phyloP scores from a whole-genome alignment of 2,888 invertebrate species.

The Stenodera caucasica region DNA sequence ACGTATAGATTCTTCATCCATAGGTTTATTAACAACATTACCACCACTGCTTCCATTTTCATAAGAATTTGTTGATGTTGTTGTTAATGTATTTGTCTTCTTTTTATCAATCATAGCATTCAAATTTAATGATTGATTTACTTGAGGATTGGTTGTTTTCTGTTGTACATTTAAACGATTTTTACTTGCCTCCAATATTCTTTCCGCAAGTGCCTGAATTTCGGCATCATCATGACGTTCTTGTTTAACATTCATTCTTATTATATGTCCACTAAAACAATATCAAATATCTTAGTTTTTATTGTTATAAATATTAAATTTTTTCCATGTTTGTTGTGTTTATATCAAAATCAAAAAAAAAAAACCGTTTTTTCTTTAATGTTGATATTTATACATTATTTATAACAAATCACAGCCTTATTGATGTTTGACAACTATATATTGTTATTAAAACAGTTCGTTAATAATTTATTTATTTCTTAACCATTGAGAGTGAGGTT shows the following conservation, averaged over 20 bases:
- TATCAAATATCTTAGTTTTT: constrained; percentile 1
- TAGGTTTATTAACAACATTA: constrained; percentile 47
- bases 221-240: constrained; percentile 85
- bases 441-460: constrained; percentile 19
- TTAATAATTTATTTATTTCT: constrained; percentile 17
- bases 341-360: constrained; percentile 12
- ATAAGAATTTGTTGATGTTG: constrained; percentile 41
- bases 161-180: constrained; percentile 59
- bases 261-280: constrained; percentile 8
- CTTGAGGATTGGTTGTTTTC: constrained; percentile 33
- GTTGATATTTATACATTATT: constrained; percentile 24
- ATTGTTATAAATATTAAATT: constrained; percentile 1
- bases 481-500: constrained; percentile 47
- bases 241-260: constrained; percentile 61
- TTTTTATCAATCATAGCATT: constrained; percentile 60
- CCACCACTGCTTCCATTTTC: constrained; percentile 18
- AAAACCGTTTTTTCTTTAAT: constrained; percentile 20
- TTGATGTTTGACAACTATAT: neutral
- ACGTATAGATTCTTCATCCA: constrained; percentile 75
- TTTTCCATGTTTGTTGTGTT: constrained; percentile 28
- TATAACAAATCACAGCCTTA: constrained; percentile 10
- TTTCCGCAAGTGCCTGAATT: constrained; percentile 82
- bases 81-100: constrained; percentile 34
- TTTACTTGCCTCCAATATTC: constrained; percentile 70
- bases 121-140: constrained; percentile 61